Conservation (phyloP, 2,113 vertebrate species). For the Platysteira castanea region DNA sequence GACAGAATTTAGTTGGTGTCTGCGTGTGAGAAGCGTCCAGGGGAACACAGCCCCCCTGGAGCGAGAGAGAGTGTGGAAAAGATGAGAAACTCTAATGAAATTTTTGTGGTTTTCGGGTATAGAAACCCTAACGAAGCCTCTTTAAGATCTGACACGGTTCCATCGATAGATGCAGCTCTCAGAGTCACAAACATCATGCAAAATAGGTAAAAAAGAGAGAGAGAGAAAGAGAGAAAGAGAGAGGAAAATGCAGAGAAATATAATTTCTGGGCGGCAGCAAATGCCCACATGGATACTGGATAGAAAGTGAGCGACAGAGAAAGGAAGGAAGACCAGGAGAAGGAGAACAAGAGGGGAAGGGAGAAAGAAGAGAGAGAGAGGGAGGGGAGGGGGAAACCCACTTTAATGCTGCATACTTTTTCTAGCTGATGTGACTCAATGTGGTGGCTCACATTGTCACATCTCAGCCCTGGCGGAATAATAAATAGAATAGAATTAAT, state of each 20-base stretch:
- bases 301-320: conserved; percentile 75
- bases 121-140: conserved; percentile 99
- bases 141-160: conserved; percentile 98
- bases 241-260: conserved; percentile 84
- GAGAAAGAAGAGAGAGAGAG: conserved; percentile 40
- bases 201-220: conserved; percentile 82
- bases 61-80: conserved; percentile 71
- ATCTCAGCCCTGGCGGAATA: conserved; percentile 87
- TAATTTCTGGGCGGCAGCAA: conserved; percentile 86
- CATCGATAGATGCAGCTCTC: conserved; percentile 99
- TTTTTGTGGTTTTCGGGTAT: conserved; percentile 99
- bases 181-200: conserved; percentile 99
- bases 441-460: conserved; percentile 87
- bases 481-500: conserved; percentile 69
- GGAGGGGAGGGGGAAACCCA: conserved; percentile 81
- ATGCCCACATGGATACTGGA: conserved; percentile 82
- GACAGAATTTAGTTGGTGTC: conserved; percentile 55
- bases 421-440: conserved; percentile 90
- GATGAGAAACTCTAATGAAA: conserved; percentile 99
- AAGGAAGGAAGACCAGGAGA: conserved; percentile 76
- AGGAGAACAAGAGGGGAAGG: conserved; percentile 69
- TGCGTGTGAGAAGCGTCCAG: conserved; percentile 45
- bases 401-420: conserved; percentile 87
- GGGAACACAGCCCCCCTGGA: conserved; percentile 13
- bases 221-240: conserved; percentile 44